Base-by-base conservation (phyloP, 2,797 vertebrate species). In the Pitangus sulphuratus region DNA sequence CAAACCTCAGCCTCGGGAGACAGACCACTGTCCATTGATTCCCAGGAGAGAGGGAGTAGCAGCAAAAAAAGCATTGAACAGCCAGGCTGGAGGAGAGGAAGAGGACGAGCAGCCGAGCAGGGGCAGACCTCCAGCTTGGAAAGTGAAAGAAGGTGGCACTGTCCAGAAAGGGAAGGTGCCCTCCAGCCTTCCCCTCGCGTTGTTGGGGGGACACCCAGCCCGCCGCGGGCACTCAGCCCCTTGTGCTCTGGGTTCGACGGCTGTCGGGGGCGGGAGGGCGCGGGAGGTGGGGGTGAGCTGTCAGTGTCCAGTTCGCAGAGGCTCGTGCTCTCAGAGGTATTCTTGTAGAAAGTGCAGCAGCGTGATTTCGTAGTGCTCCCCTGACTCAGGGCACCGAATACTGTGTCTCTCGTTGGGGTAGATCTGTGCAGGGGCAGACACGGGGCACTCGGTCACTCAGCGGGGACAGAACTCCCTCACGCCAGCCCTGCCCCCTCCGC, bases 301-400 rank as follows among this genome's bases (percentile, higher is more conserved):
- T 95, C 90, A 92, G 96, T 72, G 75, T 93, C 87, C 89, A 51
- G 90, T 69, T 61, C 66, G 91, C 89, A 81, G 96, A 93, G 94
- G 95, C 95, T 87, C 39, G 75, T 92, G 93, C 95, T 90, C 97
- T 99, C 98, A 99, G 98, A 99, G 99, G 98, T 99, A 98, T 97
- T 99, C 99, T 98, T 99, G 99, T 97, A 99, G 98, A 98, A 99
- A 99, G 98, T 99, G 99, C 98, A 99, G 99, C 98, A 99, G 98
- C 94, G 99, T 99, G 97, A 99, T 99, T 98, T 99, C 99, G 25
- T 99, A 99, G 98, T 99, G 99, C 98, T 99, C 99, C 88, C 99
- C 99, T 14, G 99, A 99, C 98, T 99, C 99, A 1, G 99, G 99
- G 98, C 99, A 99, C 98, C 99, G 99, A 96, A 99, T 99, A 97